Conservation (phyloP, 2,113 vertebrate species). For the Heptranchias perlo region DNA sequence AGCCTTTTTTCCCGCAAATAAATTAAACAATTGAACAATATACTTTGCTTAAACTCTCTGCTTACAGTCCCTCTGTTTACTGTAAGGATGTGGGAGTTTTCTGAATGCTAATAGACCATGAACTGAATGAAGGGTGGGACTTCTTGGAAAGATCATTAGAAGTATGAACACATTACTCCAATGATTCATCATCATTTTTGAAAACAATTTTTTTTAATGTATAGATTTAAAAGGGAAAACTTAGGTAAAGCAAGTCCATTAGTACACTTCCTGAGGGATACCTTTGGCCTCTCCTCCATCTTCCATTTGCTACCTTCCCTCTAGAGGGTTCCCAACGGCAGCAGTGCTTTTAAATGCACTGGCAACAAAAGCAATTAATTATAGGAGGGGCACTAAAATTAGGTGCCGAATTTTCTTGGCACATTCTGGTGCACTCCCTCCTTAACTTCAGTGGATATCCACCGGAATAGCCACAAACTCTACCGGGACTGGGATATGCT, state of each 20-base stretch:
- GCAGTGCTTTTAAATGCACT: not conserved
- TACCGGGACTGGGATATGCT: not conserved
- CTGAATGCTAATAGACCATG: not conserved
- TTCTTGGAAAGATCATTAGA: not conserved
- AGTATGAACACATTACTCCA: not conserved
- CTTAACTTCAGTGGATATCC: not conserved
- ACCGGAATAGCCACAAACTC: not conserved
- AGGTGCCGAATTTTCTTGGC: not conserved
- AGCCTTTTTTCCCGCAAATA: not conserved
- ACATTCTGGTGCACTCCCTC: not conserved
- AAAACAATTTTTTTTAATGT: not conserved
- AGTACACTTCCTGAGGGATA: not conserved
- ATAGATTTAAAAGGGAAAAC: not conserved
- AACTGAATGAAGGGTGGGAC: not conserved
- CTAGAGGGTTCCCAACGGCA: not conserved
- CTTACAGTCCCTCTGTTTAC: not conserved
- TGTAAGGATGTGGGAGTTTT: not conserved
- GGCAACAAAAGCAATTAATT: not conserved
- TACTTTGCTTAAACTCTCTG: not conserved
- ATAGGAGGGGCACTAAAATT: not conserved
- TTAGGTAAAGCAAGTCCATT: not conserved
- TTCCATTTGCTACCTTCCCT: not conserved
- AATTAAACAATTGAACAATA: not conserved
- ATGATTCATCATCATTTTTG: not conserved
- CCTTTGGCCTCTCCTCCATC: not conserved